phyloP scores from a whole-genome alignment of 2,113 vertebrate genomes.

The Chloropsis hardwickii region DNA sequence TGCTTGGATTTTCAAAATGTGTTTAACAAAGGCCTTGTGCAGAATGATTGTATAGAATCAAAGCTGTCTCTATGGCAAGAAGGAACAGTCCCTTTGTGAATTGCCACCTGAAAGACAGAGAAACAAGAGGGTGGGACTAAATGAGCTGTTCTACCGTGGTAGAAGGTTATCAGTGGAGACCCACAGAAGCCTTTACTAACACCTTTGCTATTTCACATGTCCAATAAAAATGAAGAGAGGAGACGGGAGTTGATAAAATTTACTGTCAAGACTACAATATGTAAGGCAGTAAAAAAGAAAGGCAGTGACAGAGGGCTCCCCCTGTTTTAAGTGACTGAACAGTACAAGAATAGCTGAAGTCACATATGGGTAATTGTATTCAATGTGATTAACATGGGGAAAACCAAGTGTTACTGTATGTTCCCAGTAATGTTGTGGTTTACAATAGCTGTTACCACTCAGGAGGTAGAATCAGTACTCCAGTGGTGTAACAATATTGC shows the following conservation, averaged over 20 bases:
- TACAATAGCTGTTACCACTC: neutral
- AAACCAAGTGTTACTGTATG: neutral
- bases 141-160: neutral
- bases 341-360: neutral
- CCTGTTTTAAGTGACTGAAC: neutral
- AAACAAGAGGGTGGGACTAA: neutral
- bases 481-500: neutral
- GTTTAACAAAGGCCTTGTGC: neutral
- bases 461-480: neutral
- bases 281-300: neutral
- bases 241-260: neutral
- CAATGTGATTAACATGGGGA: neutral
- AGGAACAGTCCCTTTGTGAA: neutral
- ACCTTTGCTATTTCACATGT: neutral
- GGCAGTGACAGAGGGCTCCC: neutral
- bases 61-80: neutral
- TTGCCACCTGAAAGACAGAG: neutral
- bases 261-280: neutral
- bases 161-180: neutral
- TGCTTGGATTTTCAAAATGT: neutral
- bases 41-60: neutral
- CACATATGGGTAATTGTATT: neutral
- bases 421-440: neutral
- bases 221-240: neutral
- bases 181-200: neutral